A percentile compares a stretch with the other conserved stretches of the same genome.
phyloP scores from a whole-genome alignment of 2,797 vertebrate species.

The Clarias fuscus region DNA sequence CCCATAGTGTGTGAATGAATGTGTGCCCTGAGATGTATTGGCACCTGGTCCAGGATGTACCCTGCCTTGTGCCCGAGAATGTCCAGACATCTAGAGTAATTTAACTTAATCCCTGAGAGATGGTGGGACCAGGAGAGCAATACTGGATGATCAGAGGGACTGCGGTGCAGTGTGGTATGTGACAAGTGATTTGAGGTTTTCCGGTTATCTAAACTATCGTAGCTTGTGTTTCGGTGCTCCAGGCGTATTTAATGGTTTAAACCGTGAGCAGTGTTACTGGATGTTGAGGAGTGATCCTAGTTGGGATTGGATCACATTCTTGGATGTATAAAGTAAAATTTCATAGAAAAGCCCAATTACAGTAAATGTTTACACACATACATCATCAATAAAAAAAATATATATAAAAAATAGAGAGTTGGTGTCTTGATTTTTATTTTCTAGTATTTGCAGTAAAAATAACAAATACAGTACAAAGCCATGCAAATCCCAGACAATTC shows the following conservation, averaged over 20 bases:
- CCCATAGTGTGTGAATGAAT: too few species aligned
- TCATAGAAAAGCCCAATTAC: background rate
- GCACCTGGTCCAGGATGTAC: too few species aligned
- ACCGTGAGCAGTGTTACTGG: background rate
- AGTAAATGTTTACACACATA: background rate
- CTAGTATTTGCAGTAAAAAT: background rate
- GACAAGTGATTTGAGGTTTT: too few species aligned
- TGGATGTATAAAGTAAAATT: background rate
- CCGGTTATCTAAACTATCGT: background rate
- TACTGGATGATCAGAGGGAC: too few species aligned
- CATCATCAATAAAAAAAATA: background rate
- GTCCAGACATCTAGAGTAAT: too few species aligned
- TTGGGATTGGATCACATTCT: background rate
- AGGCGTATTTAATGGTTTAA: background rate
- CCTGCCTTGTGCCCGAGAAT: too few species aligned
- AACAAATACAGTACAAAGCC: too few species aligned
- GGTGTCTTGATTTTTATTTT: background rate
- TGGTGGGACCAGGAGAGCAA: too few species aligned
- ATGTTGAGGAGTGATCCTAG: background rate
- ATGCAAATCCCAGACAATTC: background rate
- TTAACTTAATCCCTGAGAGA: too few species aligned
- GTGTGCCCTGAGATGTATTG: too few species aligned
- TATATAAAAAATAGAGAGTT: too few species aligned
- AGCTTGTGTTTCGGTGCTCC: background rate
- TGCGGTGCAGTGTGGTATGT: too few species aligned